Evolutionary conservation across 1,140 invertebrate species (phyloP).

Genomic region (Bombyx mori): ASM3026992v2 NC_085118.1:7640001-7640500

Average conservation of each 20-base stretch:
- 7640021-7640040: slow-evolving; percentile 32
- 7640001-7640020: slow-evolving; percentile 63
- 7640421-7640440: slow-evolving; percentile 88
- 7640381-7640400: slow-evolving; percentile 52
- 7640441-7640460: slow-evolving; percentile 92
- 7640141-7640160: slow-evolving; percentile 68
- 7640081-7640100: slow-evolving; percentile 51
- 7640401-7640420: slow-evolving; percentile 75
- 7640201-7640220: slow-evolving; percentile 60
- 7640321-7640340: slow-evolving; percentile 66
- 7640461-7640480: slow-evolving; percentile 86
- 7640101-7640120: slow-evolving; percentile 60
- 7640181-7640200: slow-evolving; percentile 73
- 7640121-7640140: slow-evolving; percentile 37
- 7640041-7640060: slow-evolving; percentile 33
- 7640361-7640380: slow-evolving; percentile 46
- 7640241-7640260: slow-evolving; percentile 52
- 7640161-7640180: slow-evolving; percentile 73
- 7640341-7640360: slow-evolving; percentile 57
- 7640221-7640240: slow-evolving; percentile 63
- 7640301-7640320: slow-evolving; percentile 58
- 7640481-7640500: slow-evolving; percentile 87
- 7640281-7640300: slow-evolving; percentile 59
- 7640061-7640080: slow-evolving; percentile 48
- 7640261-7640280: slow-evolving; percentile 58